Evolutionary conservation across 2,797 vertebrate species (phyloP), one percentile per base, ranked within the genome.

Genomic region (Gambusia yucatana): DNA sequence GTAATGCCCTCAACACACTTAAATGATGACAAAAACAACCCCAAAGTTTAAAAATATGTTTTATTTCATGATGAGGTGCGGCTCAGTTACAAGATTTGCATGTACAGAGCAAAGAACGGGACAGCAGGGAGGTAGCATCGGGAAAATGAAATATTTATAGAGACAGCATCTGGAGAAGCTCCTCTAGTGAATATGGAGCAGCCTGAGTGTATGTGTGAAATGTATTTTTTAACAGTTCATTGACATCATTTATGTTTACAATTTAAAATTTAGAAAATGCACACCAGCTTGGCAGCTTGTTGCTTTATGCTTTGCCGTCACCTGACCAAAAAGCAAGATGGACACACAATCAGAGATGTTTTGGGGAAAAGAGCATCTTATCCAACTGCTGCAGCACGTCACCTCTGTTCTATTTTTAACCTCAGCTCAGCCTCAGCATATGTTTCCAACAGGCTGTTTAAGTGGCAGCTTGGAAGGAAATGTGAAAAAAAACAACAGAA

Each of bases 111-210:
- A 81, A 72, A 77, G 72, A 82, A 79, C 72, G 79, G 44, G 82
- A 82, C 59, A 78, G 82, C 47, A 47, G 65, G 80, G 69, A 70
- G 67, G 67, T 43, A 28, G 41, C 67, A 43, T 75, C 16, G 61
- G 75, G 69, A 78, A 61, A 72, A 91, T 91, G 39, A 91, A 89
- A 91, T 90, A 88, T 91, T 91, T 83, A 89, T 77, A 83, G 77
- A 75, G 76, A 85, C 77, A 84, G 83, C 84, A 91, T 86, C 86
- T 89, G 86, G 82, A 91, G 75, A 61, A 74, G 82, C 80, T 87
- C 77, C 84, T 75, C 84, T 84, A 78, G 80, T 87, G 85, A 83
- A 87, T 81, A 75, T 22, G 61, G 75, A 81, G 22, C 47, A 3
- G 47, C 69, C 59, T 73, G 61, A 72, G 14, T 41, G 3, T 50